phyloP scores from a whole-genome alignment of 92 coral and sea anemone species.

The Meandrina meandrites region DNA sequence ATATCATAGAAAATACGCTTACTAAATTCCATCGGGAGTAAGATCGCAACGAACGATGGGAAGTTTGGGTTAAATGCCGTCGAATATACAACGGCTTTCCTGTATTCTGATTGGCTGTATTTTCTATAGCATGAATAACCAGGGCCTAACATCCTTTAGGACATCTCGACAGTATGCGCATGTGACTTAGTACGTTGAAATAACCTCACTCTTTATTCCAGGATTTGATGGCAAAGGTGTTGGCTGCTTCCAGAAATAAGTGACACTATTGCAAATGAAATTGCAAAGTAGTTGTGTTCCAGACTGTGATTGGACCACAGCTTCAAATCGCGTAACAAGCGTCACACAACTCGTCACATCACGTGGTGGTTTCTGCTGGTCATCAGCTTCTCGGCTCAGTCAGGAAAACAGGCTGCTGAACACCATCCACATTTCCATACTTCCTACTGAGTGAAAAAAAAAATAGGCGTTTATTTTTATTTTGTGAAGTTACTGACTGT shows the following conservation, averaged over 20 bases:
- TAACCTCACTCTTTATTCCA: conserved; percentile 2
- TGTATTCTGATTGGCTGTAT: too few species aligned
- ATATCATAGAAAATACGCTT: too few species aligned
- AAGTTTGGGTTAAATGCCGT: too few species aligned
- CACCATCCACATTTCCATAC: too few species aligned
- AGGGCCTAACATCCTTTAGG: too few species aligned
- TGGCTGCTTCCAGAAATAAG: conserved; percentile 83
- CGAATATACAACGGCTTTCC: too few species aligned
- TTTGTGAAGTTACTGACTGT: neutral
- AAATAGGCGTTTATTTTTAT: neutral
- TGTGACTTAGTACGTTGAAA: neutral
- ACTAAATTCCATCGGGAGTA: too few species aligned
- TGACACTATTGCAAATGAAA: conserved; percentile 20
- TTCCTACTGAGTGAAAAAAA: neutral
- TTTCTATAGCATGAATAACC: too few species aligned
- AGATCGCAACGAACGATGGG: too few species aligned
- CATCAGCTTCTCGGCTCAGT: neutral
- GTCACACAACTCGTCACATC: neutral
- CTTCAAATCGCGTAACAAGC: neutral
- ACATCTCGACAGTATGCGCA: neutral
- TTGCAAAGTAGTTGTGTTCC: neutral
- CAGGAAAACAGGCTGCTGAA: neutral
- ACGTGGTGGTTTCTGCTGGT: neutral
- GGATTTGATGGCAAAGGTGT: conserved; percentile 90
- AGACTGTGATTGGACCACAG: neutral